Percentiles rank a stretch among this genome's conserved stretches.
These are phyloP conservation scores for Thecocarcelia acutangulata DNA, from an alignment of 2,888 invertebrate genomes.

Conservation along the genomic window DNA sequence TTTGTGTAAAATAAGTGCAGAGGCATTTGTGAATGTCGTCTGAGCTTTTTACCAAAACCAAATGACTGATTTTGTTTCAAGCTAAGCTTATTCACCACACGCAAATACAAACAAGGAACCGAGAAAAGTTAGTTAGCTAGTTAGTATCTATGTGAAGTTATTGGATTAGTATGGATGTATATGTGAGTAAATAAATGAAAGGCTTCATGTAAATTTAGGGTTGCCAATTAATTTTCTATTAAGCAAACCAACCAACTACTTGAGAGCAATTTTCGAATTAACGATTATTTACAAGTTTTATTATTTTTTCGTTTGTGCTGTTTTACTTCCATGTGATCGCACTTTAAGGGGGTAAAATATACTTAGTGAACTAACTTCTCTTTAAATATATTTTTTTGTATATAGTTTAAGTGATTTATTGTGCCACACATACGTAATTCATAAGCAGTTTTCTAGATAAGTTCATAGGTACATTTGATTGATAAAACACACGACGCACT, in stretches of 20 bases:
- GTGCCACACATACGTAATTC: not conserved
- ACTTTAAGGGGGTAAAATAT: conserved; percentile 1
- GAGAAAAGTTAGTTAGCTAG: too few relatives aligned
- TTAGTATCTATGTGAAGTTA: conserved; percentile 30
- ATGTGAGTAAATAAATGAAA: conserved; percentile 41
- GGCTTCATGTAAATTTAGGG: conserved; percentile 52
- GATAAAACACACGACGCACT: conserved; percentile 74
- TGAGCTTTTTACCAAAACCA: conserved; percentile 38
- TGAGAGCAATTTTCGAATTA: not conserved
- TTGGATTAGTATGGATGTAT: not conserved
- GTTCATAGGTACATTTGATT: conserved; percentile 64
- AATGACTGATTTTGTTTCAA: conserved; percentile 46
- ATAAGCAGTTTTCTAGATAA: conserved; percentile 3
- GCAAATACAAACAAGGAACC: conserved; percentile 6
- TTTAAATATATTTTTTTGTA: conserved; percentile 20
- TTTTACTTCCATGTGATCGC: conserved; percentile 13
- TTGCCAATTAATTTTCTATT: conserved; percentile 37
- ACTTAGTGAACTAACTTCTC: not conserved
- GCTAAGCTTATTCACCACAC: conserved; percentile 51
- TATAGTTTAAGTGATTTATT: not conserved
- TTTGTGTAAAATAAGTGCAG: conserved; percentile 54
- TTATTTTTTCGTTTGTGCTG: not conserved
- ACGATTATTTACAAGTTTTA: not conserved
- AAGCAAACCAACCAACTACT: not conserved
- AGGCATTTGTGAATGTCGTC: conserved; percentile 45